Evolutionary conservation across 2,888 invertebrate genomes (phyloP), one percentile per base, ranked within the genome.

Genomic region (Lutraria lutraria): DNA sequence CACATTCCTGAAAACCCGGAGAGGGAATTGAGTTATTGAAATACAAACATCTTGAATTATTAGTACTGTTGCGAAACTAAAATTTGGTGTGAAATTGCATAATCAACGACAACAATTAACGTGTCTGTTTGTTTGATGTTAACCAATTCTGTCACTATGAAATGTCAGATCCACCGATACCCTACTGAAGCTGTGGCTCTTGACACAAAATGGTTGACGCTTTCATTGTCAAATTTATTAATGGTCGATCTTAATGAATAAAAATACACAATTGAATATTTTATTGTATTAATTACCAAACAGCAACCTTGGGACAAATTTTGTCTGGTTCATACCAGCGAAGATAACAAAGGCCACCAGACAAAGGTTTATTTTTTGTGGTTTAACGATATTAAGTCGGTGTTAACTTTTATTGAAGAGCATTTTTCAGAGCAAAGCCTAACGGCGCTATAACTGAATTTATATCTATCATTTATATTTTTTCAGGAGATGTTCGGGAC

Each of bases 401-500:
- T 60, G 60, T 60, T 21, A 0, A 8, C 0, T 2, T 60, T 8
- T 43, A 43, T 43, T n/a, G n/a, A n/a, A n/a, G n/a, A n/a, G n/a
- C n/a, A n/a, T n/a, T n/a, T 43, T 43, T 43, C 8, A 43, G 43
- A 43, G 43, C 43, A 43, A 43, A 43, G 8, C 8, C 43, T 43
- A 43, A 43, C 43, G 8, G 43, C 4, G 43, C 2, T 4, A 43
- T 43, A 43, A 43, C 43, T 43, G 8, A 43, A 43, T 43, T 43
- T 43, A 43, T 43, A 4, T 4, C 8, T 43, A 43, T 43, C 43
- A 43, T 25, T 68, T 15, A 4, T n/a, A 43, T 43, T 4, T 0
- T 93, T 92, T 13, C 94, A 95, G 95, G 93, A 34, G 94, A 94
- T n/a, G 84, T 95, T 2, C 91, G 92, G 13, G 93, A 93, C 52